These are phyloP conservation scores for Drosophila helvetica DNA, from an alignment of 2,888 invertebrate species.

Conservation along the genomic window DNA sequence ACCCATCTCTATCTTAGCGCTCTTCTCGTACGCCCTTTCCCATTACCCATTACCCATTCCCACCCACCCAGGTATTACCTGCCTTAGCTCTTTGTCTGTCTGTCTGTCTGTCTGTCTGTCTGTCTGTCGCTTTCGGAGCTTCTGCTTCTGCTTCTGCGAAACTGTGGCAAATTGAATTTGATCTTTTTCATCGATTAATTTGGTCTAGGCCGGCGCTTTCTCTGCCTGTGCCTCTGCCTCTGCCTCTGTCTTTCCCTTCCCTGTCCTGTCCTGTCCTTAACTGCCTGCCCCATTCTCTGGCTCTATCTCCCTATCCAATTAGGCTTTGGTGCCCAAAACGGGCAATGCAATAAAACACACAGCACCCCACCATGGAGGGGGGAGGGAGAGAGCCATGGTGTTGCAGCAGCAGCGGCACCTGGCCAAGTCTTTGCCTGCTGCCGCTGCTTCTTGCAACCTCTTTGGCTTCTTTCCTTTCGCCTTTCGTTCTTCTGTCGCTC, in stretches of 20 bases:
- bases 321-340: slow-evolving; percentile 68
- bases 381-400: slow-evolving; percentile 7
- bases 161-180: slow-evolving; percentile 44
- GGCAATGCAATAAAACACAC: slow-evolving; percentile 69
- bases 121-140: background rate
- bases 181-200: slow-evolving; percentile 65
- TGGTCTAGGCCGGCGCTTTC: slow-evolving; percentile 32
- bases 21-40: background rate
- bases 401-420: background rate
- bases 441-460: background rate
- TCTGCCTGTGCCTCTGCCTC: background rate
- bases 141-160: background rate
- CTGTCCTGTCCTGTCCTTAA: slow-evolving; percentile 1
- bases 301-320: slow-evolving; percentile 66
- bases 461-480: background rate
- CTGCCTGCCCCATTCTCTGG: background rate
- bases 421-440: background rate
- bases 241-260: background rate
- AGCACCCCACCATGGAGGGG: slow-evolving; percentile 11
- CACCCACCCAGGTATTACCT: background rate
- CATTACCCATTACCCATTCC: no score
- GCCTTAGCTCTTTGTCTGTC: background rate
- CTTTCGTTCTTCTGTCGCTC: background rate
- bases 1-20: background rate
- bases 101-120: background rate